phyloP scores from a whole-genome alignment of 1,140 invertebrate genomes.

The Holotrichia oblita region DNA sequence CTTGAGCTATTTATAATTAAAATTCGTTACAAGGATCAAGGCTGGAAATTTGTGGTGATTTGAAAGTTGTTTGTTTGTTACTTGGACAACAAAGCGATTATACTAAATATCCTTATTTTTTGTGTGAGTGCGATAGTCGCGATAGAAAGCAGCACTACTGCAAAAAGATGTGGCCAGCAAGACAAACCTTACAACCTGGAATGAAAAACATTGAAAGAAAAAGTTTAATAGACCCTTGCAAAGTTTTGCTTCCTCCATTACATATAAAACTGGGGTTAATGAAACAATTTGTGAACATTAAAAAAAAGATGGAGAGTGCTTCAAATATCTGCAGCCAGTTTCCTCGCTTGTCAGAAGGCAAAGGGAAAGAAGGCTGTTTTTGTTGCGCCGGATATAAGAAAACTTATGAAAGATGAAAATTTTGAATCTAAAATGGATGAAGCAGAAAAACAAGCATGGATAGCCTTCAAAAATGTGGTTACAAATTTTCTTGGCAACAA shows the following conservation, averaged over 20 bases:
- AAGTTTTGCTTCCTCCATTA: conserved; percentile 52
- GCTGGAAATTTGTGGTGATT: no score
- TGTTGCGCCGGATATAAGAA: conserved; percentile 51
- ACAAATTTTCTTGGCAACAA: conserved; percentile 44
- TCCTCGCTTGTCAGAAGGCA: conserved; percentile 43
- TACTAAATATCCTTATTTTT: no score
- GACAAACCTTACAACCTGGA: neutral
- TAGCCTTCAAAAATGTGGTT: conserved; percentile 40
- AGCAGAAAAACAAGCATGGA: conserved; percentile 44
- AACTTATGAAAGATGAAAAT: conserved; percentile 46
- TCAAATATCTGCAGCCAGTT: conserved; percentile 52
- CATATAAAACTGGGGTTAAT: conserved; percentile 57
- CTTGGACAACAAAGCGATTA: no score
- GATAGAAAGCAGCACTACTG: no score
- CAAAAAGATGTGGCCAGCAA: neutral
- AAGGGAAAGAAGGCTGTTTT: conserved; percentile 55
- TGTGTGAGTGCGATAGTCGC: no score
- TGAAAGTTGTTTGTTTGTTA: no score
- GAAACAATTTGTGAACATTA: conserved; percentile 58
- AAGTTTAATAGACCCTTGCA: conserved; percentile 44
- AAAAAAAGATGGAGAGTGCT: conserved; percentile 41
- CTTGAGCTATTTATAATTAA: no score
- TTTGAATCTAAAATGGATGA: conserved; percentile 44
- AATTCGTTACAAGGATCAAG: no score
- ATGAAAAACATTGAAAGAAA: neutral